Base-by-base conservation (phyloP, 1,140 invertebrate genomes). In the Trichonephila inaurata region DNA sequence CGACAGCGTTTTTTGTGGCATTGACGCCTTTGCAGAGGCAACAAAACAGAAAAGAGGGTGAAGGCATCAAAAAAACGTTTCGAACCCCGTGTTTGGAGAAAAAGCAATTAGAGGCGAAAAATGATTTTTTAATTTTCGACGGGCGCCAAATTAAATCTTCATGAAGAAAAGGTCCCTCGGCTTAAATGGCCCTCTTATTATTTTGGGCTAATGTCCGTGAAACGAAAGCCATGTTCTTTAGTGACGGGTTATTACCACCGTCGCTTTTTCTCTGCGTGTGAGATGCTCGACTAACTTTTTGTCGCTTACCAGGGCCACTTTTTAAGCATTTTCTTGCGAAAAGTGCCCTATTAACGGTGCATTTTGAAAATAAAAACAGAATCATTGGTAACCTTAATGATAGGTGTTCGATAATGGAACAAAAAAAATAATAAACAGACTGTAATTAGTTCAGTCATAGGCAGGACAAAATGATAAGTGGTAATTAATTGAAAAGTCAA, bases 121-220 rank as follows among this genome's bases (percentile, higher is more conserved):
- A 91, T 82, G 89, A 81, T 91, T 91, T 91, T 91, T 91, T 91
- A 82, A 91, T 91, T 82, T 82, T 82, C 69, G 89, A 16, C 33
- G 89, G 89, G 89, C 89, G 89, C 89, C 89, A 81, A 28, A 91
- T 91, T 91, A 91, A 91, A 91, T 91, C 40, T 81, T 91, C 89
- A 58, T 91, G 89, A 82, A 91, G 89, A 82, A 91, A 62, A 61
- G 60, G 77, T 77, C 77, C 58, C 66, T 18, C 19, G 89, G 51
- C 40, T 51, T 81, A 91, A 62, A 91, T 91, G 72, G 89, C 24
- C 14, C 12, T 69, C 64, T 44, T 72, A 77, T 89, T 72, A 61
- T 89, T 77, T 89, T 89, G 40, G 88, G 64, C 16, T 72, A 89
- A 89, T 89, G 66, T 60, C 88, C 88, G 88, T 89, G 66, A 89